A percentile compares a stretch with the other conserved stretches of the same genome.
phyloP scores from a whole-genome alignment of 2,113 vertebrate genomes.

The Prolemur simus region DNA sequence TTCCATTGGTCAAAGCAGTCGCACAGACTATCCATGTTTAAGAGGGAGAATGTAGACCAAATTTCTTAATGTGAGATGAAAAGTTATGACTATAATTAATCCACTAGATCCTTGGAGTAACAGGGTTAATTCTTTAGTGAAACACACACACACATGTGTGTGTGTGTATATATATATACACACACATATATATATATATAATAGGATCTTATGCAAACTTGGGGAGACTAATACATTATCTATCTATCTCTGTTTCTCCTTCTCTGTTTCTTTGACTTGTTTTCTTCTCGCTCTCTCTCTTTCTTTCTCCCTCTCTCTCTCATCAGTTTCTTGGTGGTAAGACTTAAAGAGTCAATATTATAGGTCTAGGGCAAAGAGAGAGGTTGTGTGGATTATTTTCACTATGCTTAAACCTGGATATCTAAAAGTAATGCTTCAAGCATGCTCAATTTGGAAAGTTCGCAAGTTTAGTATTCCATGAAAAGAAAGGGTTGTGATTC shows the following conservation, averaged over 20 bases:
- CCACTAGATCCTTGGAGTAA: background rate
- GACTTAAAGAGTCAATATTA: background rate
- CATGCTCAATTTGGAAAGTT: background rate
- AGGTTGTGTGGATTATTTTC: background rate
- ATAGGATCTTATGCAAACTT: background rate
- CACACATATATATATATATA: background rate
- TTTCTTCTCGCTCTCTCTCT: background rate
- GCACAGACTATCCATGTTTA: background rate
- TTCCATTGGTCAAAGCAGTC: background rate
- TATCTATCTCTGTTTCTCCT: background rate
- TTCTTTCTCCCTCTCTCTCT: background rate
- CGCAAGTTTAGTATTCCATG: background rate
- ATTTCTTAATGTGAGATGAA: background rate
- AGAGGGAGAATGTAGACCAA: background rate
- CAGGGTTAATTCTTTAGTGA: background rate
- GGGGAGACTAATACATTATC: background rate
- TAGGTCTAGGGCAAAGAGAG: background rate
- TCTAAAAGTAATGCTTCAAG: background rate
- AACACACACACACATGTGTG: background rate
- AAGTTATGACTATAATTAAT: background rate
- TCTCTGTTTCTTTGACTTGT: background rate
- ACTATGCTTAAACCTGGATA: background rate
- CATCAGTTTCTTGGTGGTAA: background rate
- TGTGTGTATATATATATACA: too few relatives aligned
- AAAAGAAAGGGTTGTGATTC: background rate